phyloP scores from a whole-genome alignment of 2,888 invertebrate genomes.

The Heliconius cydno region DNA sequence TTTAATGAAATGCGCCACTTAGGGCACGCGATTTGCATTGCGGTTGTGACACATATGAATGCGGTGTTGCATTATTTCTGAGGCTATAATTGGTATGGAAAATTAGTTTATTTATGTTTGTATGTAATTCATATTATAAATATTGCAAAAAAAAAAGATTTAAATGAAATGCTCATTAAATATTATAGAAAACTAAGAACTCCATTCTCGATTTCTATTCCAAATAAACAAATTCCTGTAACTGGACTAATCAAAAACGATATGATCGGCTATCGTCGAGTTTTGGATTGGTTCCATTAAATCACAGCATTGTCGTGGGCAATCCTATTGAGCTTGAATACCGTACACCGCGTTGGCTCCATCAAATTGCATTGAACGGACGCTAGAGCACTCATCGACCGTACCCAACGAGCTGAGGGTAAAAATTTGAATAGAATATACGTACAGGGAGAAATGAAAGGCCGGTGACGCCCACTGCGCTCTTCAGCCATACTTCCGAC shows the following conservation, averaged over 20 bases:
- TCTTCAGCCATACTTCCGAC: constrained; percentile 72
- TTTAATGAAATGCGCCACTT: constrained; percentile 73
- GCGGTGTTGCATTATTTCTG: constrained; percentile 8
- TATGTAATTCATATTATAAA: background rate
- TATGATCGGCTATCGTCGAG: constrained; percentile 55
- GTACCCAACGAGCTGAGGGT: constrained; percentile 69
- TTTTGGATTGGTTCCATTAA: constrained; percentile 74
- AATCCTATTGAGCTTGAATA: constrained; percentile 75
- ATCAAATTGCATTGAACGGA: constrained; percentile 81
- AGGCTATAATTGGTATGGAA: background rate
- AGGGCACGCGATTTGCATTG: constrained; percentile 54
- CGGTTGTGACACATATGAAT: constrained; percentile 31
- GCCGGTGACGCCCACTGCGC: constrained; percentile 62
- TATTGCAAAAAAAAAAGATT: background rate
- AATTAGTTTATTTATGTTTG: background rate
- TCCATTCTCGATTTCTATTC: background rate
- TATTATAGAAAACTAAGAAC: background rate
- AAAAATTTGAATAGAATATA: constrained; percentile 82
- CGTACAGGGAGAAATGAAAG: constrained; percentile 63
- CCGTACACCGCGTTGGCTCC: constrained; percentile 73
- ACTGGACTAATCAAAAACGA: constrained; percentile 50
- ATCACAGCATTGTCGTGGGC: constrained; percentile 75
- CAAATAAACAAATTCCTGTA: constrained; percentile 37
- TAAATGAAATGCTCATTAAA: background rate
- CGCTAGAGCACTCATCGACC: constrained; percentile 78